Evolutionary conservation across 35 echinoderm and acorn worm genomes (phyloP), one percentile per base, ranked within the genome.

Genomic region (Ophioderma brevispina): DNA sequence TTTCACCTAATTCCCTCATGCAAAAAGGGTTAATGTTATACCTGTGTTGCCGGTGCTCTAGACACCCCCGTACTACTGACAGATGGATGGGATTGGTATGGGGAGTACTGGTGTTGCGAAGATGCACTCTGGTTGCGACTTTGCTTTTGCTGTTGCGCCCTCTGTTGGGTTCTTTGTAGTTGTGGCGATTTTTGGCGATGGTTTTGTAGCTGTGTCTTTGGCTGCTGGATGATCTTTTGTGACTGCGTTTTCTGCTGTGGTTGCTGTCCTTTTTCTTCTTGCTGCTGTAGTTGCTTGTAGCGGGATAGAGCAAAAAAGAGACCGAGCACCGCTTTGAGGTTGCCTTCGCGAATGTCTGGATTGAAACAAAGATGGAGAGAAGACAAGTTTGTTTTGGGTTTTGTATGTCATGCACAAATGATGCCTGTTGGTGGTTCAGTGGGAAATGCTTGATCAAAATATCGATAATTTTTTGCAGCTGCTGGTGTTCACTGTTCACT

Each of bases 301-400:
- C 96, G 86, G 56, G 96, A 98, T 39, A 98, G 82, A 2, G 96
- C 90, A 70, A 98, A 98, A 42, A 98, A 98, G 19, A 98, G 88
- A 75, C 96, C 96, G 30, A 98, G 84, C 35, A 98, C 94, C 21
- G 96, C 91, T 83, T 98, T 98, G 33, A 98, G 87, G 76, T 98
- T 98, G 31, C 96, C 96, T 38, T 98, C 93, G 35, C 91, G 94
- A 33, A 98, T 52, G 89, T 98, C 96, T 98, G 93, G 21, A 81
- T 37, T n/a, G n/a, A 49, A 85, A 42, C 36, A 81, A 39, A 80
- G 75, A 56, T 79, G 25, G 25, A 55, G 41, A n/a, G n/a, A n/a
- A n/a, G n/a, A n/a, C n/a, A n/a, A n/a, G n/a, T n/a, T n/a, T n/a
- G n/a, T n/a, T n/a, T n/a, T n/a, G n/a, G n/a, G n/a, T n/a, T n/a